Conservation (phyloP, 2,797 vertebrate species). For the Gymnothorax javanicus region DNA sequence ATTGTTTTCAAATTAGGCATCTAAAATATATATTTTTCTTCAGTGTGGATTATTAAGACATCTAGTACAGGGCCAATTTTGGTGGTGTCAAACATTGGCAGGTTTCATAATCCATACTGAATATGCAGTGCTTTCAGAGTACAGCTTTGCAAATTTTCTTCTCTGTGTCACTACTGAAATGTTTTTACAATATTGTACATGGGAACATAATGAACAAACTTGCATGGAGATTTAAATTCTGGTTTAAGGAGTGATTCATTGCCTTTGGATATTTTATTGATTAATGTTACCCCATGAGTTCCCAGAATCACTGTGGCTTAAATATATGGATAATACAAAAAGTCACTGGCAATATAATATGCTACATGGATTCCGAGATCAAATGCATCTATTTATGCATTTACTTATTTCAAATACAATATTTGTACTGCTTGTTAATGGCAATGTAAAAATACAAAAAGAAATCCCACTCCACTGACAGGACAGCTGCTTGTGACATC, state of each 20-base stretch:
- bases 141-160: background rate
- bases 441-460: background rate
- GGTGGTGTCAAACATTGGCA: background rate
- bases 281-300: background rate
- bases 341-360: background rate
- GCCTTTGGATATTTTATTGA: background rate
- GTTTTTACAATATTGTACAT: background rate
- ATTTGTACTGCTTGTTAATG: background rate
- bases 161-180: background rate
- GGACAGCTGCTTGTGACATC: conserved; percentile 26
- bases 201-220: background rate
- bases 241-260: background rate
- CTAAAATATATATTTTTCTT: background rate
- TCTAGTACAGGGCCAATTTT: background rate
- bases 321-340: background rate
- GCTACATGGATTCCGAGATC: background rate
- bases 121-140: background rate
- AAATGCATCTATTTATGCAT: background rate
- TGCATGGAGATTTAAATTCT: background rate
- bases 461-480: background rate
- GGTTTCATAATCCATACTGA: background rate
- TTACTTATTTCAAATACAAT: background rate
- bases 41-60: background rate
- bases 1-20: background rate
- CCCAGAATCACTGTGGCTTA: background rate